Evolutionary conservation across 2,888 invertebrate genomes (phyloP).

Genomic region (Herminia tarsipennalis): DNA sequence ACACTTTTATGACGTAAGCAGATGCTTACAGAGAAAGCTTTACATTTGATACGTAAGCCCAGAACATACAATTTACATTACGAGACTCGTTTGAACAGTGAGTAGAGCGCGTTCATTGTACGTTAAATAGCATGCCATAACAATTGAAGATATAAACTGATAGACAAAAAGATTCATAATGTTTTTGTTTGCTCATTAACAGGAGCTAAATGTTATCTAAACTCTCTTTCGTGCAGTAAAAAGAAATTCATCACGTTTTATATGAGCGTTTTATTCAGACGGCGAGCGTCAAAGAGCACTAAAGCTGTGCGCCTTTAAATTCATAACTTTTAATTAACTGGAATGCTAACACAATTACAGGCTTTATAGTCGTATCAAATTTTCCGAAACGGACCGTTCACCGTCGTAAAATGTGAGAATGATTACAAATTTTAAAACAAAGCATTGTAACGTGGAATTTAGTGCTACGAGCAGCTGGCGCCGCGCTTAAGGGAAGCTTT

Average conservation of each 20-base stretch:
- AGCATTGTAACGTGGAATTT: conserved; percentile 82
- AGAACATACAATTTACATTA: conserved; percentile 37
- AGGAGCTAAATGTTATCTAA: conserved; percentile 60
- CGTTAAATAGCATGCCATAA: conserved; percentile 52
- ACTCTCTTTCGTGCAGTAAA: conserved; percentile 60
- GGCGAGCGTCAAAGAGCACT: conserved; percentile 70
- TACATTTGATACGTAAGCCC: conserved; percentile 23
- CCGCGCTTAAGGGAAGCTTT: conserved; percentile 76
- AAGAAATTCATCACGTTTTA: conserved; percentile 70
- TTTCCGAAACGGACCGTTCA: conserved; percentile 83
- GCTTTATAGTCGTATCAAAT: conserved; percentile 84
- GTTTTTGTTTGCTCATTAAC: conserved; percentile 63
- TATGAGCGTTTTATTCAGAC: conserved; percentile 60
- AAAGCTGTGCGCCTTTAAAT: conserved; percentile 78
- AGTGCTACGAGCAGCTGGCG: conserved; percentile 78
- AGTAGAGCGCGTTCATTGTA: conserved; percentile 45
- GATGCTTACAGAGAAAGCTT: conserved; percentile 44
- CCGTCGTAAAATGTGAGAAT: conserved; percentile 84
- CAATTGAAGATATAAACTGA: conserved; percentile 54
- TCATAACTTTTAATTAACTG: conserved; percentile 85
- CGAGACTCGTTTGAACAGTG: conserved; percentile 29
- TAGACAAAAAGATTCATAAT: conserved; percentile 54
- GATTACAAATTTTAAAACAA: conserved; percentile 85
- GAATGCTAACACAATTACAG: conserved; percentile 83
- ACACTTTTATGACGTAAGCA: conserved; percentile 60